Base-by-base conservation (phyloP, 1,140 invertebrate species). In the Cataglyphis hispanica region DNA sequence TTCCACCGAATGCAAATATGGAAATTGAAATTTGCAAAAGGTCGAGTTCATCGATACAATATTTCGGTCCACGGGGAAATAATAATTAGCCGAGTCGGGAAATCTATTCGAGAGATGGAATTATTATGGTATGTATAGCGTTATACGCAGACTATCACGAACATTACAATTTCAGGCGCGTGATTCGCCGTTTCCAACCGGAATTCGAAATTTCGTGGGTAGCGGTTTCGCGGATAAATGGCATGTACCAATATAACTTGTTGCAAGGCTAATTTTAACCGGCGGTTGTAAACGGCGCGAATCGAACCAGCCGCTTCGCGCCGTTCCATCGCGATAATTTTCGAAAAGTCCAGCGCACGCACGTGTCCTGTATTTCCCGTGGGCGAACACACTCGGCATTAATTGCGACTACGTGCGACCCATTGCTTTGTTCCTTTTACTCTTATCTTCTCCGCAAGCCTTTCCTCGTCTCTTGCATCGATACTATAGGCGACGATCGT, bases 401-500 rank as follows among this genome's bases (percentile, higher is more conserved):
- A 89, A 87, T 90, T 72, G 80, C 61, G 27, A 75, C 53, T 61
- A 60, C 66, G 64, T 40, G 19, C 43, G 27, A 70, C 53, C 53
- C 64, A 56, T 31, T 10, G 50, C 70, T 34, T 11, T 74, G 50
- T 13, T 75, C 16, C 13, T 34, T 37, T 16, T 8, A 1, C 43
- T 58, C 67, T 25, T 31, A 22, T 37, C 46, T 84, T 78, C 46
- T 66, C 37, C 10, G 43, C 1, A n/a, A 13, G 19, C 13, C 31
- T 58, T 1, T 31, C 43, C 19, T 25, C 27, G 25, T 31, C 43
- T 72, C 78, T 61, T 60, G 16, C 31, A 25, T 53, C 50, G 31
- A 46, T 86, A 64, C 76, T 84, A n/a, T n/a, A 81, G 60, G 37
- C 50, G 70, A 60, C 60, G 83, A 92, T 92, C 90, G 88, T 92